Base-by-base conservation (phyloP, 1,140 invertebrate genomes). In the Lasioglossum albipes region DNA sequence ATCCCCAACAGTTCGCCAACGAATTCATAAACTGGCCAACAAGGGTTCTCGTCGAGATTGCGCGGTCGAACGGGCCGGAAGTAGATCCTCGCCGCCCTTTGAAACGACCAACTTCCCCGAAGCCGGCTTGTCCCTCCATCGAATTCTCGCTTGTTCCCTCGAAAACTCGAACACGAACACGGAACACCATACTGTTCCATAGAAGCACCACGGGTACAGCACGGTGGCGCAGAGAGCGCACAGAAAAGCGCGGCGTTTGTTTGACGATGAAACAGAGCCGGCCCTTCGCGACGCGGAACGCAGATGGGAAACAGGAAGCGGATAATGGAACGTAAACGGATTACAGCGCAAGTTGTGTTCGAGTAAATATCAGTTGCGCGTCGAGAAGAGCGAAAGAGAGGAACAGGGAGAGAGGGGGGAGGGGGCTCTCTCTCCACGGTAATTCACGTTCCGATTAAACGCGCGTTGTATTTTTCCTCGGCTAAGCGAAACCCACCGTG, bases 291-390 rank as follows among this genome's bases (percentile, higher is more conserved):
- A 7, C 62, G 16, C 62, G 31, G 22, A 65, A 65, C 62, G 62
- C 62, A 65, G 62, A 65, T 65, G 62, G 62, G 62, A 65, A 65
- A 65, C 62, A 65, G 62, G 62, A 65, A 65, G 16, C 62, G 62
- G 62, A 41, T 65, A 65, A 65, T 65, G 62, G 31, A 65, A 65
- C 62, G 62, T 65, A 65, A 65, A 65, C 62, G 62, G 62, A 65
- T 65, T 65, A 54, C 52, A 54, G 31, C 62, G 16, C 13, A 65
- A 41, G 13, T 65, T 65, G 13, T 54, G 62, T 65, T 65, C 62
- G 62, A 18, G 62, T 27, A 65, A 65, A 65, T 65, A 65, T 65
- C 62, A 65, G 62, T 41, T 41, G 62, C 62, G 31, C 62, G 27
- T 36, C 1, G 22, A 64, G 62, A 12, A 64, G 27, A 22, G 20